Conservation (phyloP, 2,888 invertebrate species). For the Mesorhabditis belari region DNA sequence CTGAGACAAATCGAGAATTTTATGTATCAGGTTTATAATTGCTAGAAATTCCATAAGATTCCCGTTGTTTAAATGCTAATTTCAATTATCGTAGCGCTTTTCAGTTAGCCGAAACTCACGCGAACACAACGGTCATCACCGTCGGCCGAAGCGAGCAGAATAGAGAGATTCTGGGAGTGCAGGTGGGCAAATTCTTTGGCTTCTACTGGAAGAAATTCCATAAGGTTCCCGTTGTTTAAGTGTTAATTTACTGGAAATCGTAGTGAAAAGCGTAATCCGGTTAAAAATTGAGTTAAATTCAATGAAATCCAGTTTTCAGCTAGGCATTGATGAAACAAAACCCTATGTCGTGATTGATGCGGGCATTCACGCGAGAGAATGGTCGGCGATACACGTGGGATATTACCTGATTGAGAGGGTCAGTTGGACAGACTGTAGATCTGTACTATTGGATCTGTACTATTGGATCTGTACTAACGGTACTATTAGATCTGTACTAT, state of each 20-base stretch:
- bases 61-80: too few relatives aligned
- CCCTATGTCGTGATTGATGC: not conserved
- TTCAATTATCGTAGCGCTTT: too few relatives aligned
- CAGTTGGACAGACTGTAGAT: too few relatives aligned
- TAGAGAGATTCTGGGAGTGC: not conserved
- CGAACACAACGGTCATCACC: not conserved
- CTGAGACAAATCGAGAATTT: not conserved
- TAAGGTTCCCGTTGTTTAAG: not conserved
- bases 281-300: too few relatives aligned
- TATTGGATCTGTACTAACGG: too few relatives aligned
- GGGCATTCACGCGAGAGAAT: not conserved
- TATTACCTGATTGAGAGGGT: not conserved
- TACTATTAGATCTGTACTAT: too few relatives aligned
- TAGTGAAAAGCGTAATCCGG: too few relatives aligned
- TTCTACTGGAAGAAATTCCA: not conserved
- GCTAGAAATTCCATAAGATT: not conserved
- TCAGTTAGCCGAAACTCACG: not conserved
- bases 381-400: not conserved
- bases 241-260: too few relatives aligned
- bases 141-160: not conserved
- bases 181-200: not conserved
- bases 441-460: too few relatives aligned
- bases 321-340: not conserved
- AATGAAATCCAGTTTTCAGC: too few relatives aligned
- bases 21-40: not conserved